A percentile compares a stretch with the other conserved stretches of the same genome.
Evolutionary conservation across 2,797 vertebrate species (phyloP).

Genomic region (Cirrhinus mrigala): DNA sequence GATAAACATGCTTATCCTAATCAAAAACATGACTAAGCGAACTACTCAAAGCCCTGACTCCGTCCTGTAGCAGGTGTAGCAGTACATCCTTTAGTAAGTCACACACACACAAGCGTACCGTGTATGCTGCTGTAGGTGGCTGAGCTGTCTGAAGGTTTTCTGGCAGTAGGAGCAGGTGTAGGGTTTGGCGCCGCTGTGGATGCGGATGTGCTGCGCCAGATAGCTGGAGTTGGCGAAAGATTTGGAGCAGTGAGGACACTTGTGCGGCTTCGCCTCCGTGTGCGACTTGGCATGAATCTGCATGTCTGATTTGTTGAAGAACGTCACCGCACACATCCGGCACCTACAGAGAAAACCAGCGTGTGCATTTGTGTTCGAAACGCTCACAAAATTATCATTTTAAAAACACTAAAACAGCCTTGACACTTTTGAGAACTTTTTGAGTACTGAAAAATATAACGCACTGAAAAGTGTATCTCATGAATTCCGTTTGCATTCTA

Average conservation of each 20-base stretch:
- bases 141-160: slow-evolving; percentile 99
- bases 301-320: slow-evolving; percentile 99
- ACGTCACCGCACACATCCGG: slow-evolving; percentile 97
- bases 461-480: neutral
- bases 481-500: neutral
- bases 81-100: neutral
- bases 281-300: slow-evolving; percentile 99
- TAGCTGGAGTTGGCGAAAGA: slow-evolving; percentile 99
- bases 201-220: slow-evolving; percentile 98
- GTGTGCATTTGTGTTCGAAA: neutral
- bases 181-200: slow-evolving; percentile 98
- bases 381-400: neutral
- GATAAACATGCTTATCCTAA: slow-evolving; percentile 14
- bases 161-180: slow-evolving; percentile 99
- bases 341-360: slow-evolving; percentile 78
- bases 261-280: slow-evolving; percentile 97
- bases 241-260: slow-evolving; percentile 99
- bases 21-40: neutral
- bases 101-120: slow-evolving; percentile 78
- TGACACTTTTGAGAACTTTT: neutral
- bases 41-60: neutral
- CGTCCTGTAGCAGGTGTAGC: neutral
- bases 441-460: neutral
- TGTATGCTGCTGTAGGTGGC: slow-evolving; percentile 99
- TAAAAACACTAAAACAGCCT: neutral